Evolutionary conservation across 53 echinoderm and acorn worm genomes (phyloP), one percentile per base, ranked within the genome.

Genomic region (Echinarachnius parma): DNA sequence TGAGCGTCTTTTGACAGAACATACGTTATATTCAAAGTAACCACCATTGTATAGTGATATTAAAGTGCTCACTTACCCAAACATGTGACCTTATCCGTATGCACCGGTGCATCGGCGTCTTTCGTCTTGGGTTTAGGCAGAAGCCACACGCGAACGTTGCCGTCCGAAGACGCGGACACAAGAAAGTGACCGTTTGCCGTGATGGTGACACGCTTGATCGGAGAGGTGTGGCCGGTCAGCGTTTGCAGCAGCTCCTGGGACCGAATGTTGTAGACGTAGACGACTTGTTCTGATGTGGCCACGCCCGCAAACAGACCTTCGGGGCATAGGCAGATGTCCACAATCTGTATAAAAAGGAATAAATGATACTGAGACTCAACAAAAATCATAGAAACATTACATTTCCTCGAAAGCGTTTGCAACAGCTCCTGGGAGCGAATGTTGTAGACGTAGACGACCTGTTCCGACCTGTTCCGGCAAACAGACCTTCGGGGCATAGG

Each of bases 201-300:
- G 34, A 91, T 79, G 35, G 78, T 44, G 2, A 98, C 86, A 3
- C 62, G 58, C 59, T 68, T 59, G 24, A 88, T 85, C 14, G 83
- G 76, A 1, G 81, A 77, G 11, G 80, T 82, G 77, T 98, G 98
- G 36, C 83, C 92, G 22, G 79, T 83, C 80, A 88, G 83, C 2
- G 88, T 92, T 78, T 88, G 91, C 4, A 85, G 34, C 28, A 98
- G 53, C 61, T 92, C 88, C 49, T 80, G 85, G 4, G 88, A 81
- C 20, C 92, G 88, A 61, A 98, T 80, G 78, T 98, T 88, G 79
- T 88, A 98, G 69, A 98, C 64, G 56, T 83, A 88, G 22, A 98
- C 70, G 37, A 81, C 80, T 68, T 89, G 82, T 21, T 92, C 86
- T 9, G 59, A 66, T 13, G 98, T 98, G 28, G 79, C 98, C 46